Evolutionary conservation across 2,888 invertebrate genomes (phyloP), one percentile per base, ranked within the genome.

Genomic region (Eurois occulta): DNA sequence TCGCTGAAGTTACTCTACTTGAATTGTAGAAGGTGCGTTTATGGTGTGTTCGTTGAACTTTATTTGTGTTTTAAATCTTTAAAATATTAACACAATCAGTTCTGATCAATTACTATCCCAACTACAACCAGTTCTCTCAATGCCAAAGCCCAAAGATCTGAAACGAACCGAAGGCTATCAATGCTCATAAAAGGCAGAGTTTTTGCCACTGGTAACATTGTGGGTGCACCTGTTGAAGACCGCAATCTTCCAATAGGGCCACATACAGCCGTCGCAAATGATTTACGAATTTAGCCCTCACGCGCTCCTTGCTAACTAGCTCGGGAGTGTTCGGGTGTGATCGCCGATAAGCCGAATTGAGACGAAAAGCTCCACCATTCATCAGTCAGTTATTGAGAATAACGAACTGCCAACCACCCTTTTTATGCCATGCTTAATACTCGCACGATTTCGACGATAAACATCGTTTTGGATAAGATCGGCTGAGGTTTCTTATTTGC

Each of bases 341-440:
- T 95, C 92, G 86, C 73, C 89, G 96, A 96, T 96, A 96, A 95
- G 92, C 96, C 95, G 93, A 96, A 96, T 96, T 96, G 95, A 96
- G 96, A 95, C 93, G 94, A 94, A 94, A 95, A 92, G 92, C 90
- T 91, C 91, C 89, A 94, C 95, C 94, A 96, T 96, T 96, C 96
- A 96, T 96, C 96, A 95, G 96, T 96, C 96, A 95, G 93, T 96
- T 96, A 96, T 90, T 91, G 92, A 89, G 89, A 94, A 94, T 95
- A 95, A 95, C 94, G 94, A 94, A 93, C 91, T 91, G 91, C 92
- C 91, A 92, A 84, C 91, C 90, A 91, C 92, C 93, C 92, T 93
- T 94, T 94, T 93, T 94, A 91, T 92, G 90, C 89, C 91, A 90
- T 91, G 90, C 88, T 91, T 93, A 93, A 95, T 94, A 94, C 91